Percentiles rank a stretch among this genome's conserved stretches.
Conservation (phyloP, 2,797 vertebrate genomes). For the Taenioides sp. region DNA sequence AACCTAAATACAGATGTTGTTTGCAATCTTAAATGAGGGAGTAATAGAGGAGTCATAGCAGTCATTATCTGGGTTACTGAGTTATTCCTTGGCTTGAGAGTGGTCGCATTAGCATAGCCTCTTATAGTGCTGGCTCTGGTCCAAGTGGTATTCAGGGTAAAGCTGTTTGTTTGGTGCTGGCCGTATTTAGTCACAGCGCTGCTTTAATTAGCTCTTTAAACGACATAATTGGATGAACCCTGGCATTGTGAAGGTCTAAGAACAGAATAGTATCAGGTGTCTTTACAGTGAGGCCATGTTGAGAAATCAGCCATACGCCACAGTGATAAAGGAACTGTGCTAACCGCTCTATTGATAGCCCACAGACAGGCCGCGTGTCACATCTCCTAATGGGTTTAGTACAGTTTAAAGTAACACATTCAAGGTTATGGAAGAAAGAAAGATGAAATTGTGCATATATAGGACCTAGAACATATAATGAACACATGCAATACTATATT, state of each 20-base stretch:
- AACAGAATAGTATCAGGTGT: not conserved
- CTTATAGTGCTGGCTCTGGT: conserved; percentile 7
- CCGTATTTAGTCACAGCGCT: conserved; percentile 24
- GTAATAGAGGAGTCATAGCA: not conserved
- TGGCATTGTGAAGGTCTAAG: conserved; percentile 25
- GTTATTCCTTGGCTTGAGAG: not conserved
- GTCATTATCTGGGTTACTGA: not conserved
- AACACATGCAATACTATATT: not conserved
- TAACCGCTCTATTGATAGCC: not conserved
- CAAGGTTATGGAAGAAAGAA: not conserved
- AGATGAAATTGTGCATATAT: not conserved
- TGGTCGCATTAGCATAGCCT: not conserved
- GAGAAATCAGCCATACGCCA: not conserved
- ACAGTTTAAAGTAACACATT: not conserved
- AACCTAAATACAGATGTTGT: not conserved
- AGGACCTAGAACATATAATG: not conserved
- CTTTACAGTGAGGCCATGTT: not conserved
- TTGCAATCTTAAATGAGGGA: not conserved
- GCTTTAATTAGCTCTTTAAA: conserved; percentile 51
- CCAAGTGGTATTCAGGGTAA: conserved; percentile 18
- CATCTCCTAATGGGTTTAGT: not conserved
- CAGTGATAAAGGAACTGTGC: not conserved
- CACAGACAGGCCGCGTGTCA: not conserved
- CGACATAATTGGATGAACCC: conserved; percentile 57
- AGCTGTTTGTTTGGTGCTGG: conserved; percentile 34